Evolutionary conservation across 2,888 invertebrate genomes (phyloP).

Genomic region (Lucinisca nassula): DNA sequence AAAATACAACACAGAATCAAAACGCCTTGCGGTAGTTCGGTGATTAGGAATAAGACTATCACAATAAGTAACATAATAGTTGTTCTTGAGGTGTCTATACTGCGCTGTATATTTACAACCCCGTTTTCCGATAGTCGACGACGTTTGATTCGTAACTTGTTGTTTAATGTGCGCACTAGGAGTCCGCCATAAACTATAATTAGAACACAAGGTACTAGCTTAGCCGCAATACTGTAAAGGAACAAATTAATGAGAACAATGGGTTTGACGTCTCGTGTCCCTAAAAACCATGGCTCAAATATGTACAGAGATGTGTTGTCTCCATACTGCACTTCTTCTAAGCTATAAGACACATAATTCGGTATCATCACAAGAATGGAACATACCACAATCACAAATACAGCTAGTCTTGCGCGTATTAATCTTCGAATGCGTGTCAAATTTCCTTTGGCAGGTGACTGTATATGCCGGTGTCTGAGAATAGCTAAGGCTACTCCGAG

Average conservation of each 20-base stretch:
- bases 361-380: slow-evolving; percentile 95
- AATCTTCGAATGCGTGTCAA: slow-evolving; percentile 79
- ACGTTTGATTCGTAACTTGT: slow-evolving; percentile 67
- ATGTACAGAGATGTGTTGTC: slow-evolving; percentile 71
- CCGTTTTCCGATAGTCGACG: slow-evolving; percentile 57
- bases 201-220: slow-evolving; percentile 96
- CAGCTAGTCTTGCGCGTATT: slow-evolving; percentile 92
- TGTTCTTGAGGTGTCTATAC: slow-evolving; percentile 90
- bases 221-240: slow-evolving; percentile 97
- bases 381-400: slow-evolving; percentile 94
- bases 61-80: slow-evolving; percentile 96
- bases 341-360: slow-evolving; percentile 94
- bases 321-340: slow-evolving; percentile 84
- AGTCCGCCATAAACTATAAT: slow-evolving; percentile 91
- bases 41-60: slow-evolving; percentile 94
- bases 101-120: slow-evolving; percentile 39
- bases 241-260: slow-evolving; percentile 91
- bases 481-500: slow-evolving; percentile 96
- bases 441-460: slow-evolving; percentile 93
- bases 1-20: slow-evolving; percentile 93
- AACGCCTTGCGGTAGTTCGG: slow-evolving; percentile 95
- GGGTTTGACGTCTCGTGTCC: slow-evolving; percentile 69
- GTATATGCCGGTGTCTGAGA: slow-evolving; percentile 93
- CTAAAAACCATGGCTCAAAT: slow-evolving; percentile 75
- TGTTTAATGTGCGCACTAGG: slow-evolving; percentile 82